A percentile compares a stretch with the other conserved stretches of the same genome.
phyloP scores from a whole-genome alignment of 2,888 invertebrate genomes.

The Cremastinae sp. region DNA sequence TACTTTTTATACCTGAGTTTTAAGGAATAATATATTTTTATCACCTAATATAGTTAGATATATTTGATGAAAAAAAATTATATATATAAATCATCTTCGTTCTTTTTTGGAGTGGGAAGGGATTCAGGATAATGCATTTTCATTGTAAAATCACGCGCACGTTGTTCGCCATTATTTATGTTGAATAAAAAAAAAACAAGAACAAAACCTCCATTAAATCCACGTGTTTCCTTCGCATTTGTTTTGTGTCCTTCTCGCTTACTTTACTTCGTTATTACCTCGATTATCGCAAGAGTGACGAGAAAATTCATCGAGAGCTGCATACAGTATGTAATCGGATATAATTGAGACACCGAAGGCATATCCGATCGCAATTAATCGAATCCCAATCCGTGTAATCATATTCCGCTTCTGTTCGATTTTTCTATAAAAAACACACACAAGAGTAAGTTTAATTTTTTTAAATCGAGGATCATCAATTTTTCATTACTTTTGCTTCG shows the following conservation, averaged over 20 bases:
- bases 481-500: no score
- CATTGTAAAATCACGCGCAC: constrained; percentile 68
- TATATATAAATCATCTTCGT: constrained; percentile 51
- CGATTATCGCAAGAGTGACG: constrained; percentile 9
- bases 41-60: constrained; percentile 55
- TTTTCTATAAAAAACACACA: no score
- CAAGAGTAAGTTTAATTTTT: no score
- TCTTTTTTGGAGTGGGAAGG: constrained; percentile 67
- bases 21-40: constrained; percentile 66
- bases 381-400: constrained; percentile 1
- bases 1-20: constrained; percentile 72
- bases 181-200: constrained; percentile 64
- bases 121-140: constrained; percentile 69
- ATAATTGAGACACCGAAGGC: background rate
- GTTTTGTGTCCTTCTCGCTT: constrained; percentile 14
- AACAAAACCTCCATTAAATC: constrained; percentile 57
- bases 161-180: constrained; percentile 69
- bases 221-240: constrained; percentile 20
- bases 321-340: constrained; percentile 31
- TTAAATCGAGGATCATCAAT: no score
- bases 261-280: constrained; percentile 30
- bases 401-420: no score
- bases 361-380: constrained; percentile 29
- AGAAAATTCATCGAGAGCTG: constrained; percentile 33
- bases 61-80: constrained; percentile 48